Percentiles rank a stretch among this genome's conserved stretches.
These are phyloP conservation scores for Scelioninae gen. 2 DNA, from an alignment of 2,888 invertebrate genomes.

Conservation along the genomic window DNA sequence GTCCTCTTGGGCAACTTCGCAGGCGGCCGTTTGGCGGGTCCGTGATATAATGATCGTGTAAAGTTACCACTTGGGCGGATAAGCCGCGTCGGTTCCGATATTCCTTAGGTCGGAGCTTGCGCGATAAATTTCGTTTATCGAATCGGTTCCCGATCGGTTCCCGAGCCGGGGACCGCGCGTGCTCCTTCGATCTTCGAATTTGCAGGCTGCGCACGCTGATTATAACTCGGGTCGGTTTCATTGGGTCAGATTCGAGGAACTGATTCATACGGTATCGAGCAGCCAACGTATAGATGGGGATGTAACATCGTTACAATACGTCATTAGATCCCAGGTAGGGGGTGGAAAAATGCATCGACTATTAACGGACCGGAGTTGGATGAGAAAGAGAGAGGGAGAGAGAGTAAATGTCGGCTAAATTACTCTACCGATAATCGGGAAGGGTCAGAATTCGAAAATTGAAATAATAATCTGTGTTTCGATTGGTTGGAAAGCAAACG, in stretches of 20 bases:
- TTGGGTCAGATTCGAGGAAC: constrained; percentile 47
- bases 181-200: constrained; percentile 50
- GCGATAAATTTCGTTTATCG: constrained; percentile 65
- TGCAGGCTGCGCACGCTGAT: constrained; percentile 47
- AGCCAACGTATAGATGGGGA: constrained; percentile 8
- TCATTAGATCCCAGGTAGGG: too few relatives aligned
- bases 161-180: constrained; percentile 33
- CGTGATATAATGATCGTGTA: constrained; percentile 41
- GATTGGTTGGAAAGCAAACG: too few relatives aligned
- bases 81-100: constrained; percentile 43
- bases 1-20: background rate
- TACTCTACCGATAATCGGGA: too few relatives aligned
- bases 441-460: too few relatives aligned
- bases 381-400: too few relatives aligned
- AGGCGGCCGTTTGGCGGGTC: constrained; percentile 12
- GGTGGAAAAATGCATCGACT: too few relatives aligned
- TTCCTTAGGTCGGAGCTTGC: constrained; percentile 35
- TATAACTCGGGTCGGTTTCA: constrained; percentile 52
- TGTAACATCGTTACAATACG: constrained; percentile 36
- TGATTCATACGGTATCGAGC: constrained; percentile 39
- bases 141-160: constrained; percentile 52
- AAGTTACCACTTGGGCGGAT: constrained; percentile 37
- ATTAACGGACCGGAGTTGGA: too few relatives aligned
- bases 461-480: too few relatives aligned
- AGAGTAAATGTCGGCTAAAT: too few relatives aligned